Percentiles rank a stretch among this genome's conserved stretches.
phyloP scores from a whole-genome alignment of 2,113 vertebrate genomes.

The Cacatua alba region DNA sequence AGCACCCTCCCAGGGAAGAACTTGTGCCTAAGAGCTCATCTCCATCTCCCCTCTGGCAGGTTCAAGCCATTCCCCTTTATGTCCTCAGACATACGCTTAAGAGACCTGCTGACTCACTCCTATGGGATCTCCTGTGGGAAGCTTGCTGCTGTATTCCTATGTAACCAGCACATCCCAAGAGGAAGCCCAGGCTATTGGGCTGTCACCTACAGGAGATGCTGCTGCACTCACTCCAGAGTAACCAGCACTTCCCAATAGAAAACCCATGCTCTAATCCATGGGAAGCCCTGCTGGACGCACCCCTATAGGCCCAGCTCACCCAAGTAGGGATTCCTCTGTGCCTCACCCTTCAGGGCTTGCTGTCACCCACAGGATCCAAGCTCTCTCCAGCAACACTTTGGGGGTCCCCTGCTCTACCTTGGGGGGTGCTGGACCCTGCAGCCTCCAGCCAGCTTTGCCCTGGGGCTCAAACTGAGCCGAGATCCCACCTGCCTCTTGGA shows the following conservation, averaged over 20 bases:
- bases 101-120: neutral
- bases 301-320: neutral
- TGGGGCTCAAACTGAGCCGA: accelerated
- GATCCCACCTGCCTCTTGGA: neutral
- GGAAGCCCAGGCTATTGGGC: neutral
- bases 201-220: accelerated
- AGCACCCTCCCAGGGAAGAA: no score
- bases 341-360: no score
- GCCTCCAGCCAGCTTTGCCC: neutral
- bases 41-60: neutral
- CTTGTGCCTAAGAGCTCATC: no score
- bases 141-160: neutral
- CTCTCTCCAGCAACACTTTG: accelerated
- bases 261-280: accelerated
- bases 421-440: neutral
- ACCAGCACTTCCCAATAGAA: neutral
- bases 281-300: neutral
- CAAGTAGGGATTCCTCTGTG: no score
- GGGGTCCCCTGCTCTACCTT: neutral
- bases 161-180: neutral
- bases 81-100: neutral
- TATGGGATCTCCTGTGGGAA: neutral
- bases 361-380: no score
- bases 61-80: neutral
- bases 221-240: accelerated